Evolutionary conservation across 2,888 invertebrate genomes (phyloP).

Genomic region (Periphyllus acericola): DNA sequence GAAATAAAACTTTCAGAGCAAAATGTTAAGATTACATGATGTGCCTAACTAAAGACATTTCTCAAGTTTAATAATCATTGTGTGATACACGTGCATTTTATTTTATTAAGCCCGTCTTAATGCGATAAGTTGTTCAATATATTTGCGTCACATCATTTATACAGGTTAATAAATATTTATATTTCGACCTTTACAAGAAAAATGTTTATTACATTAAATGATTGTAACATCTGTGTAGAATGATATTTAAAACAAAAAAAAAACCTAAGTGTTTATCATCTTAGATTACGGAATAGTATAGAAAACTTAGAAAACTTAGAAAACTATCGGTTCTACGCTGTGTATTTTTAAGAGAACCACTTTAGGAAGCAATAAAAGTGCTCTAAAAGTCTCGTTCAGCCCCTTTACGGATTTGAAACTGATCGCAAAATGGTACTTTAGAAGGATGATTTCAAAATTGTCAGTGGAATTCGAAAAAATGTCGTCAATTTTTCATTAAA

Average conservation of each 20-base stretch:
- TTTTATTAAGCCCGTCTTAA: slow-evolving; percentile 14
- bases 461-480: background rate
- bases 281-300: background rate
- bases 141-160: slow-evolving; percentile 6
- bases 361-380: background rate
- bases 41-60: background rate
- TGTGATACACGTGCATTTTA: background rate
- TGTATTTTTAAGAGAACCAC: background rate
- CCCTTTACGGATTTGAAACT: background rate
- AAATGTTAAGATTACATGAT: background rate
- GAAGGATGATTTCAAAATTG: background rate
- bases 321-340: background rate
- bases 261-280: background rate
- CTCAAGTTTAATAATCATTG: background rate
- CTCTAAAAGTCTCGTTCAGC: slow-evolving; percentile 15
- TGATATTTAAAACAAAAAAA: background rate
- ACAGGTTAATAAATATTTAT: slow-evolving; percentile 9
- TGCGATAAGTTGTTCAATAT: slow-evolving; percentile 4
- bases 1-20: background rate
- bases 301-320: background rate
- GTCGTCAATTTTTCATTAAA: background rate
- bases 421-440: slow-evolving; percentile 4
- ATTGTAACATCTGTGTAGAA: background rate
- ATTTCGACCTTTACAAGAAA: background rate
- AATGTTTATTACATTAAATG: background rate